Percentiles rank a stretch among this genome's conserved stretches.
Conservation (phyloP, 2,113 vertebrate species). For the Saguinus imperator region DNA sequence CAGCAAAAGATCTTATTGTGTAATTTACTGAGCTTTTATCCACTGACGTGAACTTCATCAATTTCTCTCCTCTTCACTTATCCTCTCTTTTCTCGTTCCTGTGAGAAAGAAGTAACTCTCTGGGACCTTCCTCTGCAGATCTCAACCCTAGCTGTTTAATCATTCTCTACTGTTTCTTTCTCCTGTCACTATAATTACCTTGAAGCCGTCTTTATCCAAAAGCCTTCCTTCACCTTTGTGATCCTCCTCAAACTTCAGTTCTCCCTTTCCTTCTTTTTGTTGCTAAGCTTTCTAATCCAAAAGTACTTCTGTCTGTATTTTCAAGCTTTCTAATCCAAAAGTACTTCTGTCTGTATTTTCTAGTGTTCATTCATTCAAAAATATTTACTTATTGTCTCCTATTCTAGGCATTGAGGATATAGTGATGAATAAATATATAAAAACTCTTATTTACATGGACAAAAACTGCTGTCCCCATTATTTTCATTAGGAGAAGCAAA, state of each 20-base stretch:
- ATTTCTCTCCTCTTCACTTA: background rate
- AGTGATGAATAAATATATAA: background rate
- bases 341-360: background rate
- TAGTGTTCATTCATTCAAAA: background rate
- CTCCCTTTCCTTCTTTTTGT: background rate
- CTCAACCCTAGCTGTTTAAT: background rate
- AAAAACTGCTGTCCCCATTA: background rate
- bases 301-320: background rate
- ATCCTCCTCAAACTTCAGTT: conserved; percentile 21
- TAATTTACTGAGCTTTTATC: conserved; percentile 5
- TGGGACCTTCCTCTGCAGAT: background rate
- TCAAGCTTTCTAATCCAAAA: conserved; percentile 43
- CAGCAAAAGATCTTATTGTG: background rate
- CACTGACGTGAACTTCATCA: background rate
- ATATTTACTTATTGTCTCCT: background rate
- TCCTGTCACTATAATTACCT: background rate
- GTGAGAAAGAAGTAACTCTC: background rate
- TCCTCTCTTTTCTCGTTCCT: background rate
- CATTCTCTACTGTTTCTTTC: background rate
- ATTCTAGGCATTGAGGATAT: background rate
- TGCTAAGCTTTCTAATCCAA: conserved; percentile 14
- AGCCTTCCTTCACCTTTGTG: background rate
- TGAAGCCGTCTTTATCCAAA: background rate
- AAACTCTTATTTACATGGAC: no score
- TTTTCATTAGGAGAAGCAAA: background rate